Conservation (phyloP, 2,113 vertebrate genomes). For the Aegypius monachus region DNA sequence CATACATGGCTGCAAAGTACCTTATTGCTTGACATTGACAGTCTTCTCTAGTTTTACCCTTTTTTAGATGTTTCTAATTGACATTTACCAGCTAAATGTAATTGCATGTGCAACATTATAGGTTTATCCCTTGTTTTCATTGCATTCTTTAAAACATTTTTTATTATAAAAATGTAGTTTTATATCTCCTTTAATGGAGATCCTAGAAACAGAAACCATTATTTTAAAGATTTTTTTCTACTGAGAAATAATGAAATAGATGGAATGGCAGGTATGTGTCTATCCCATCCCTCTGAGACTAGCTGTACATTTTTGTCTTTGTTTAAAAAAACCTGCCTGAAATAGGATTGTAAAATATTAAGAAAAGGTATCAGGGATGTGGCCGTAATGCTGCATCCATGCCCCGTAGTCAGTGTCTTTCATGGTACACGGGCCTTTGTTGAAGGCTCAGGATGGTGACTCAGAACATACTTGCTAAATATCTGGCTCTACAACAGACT, state of each 20-base stretch:
- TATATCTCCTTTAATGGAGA: not conserved
- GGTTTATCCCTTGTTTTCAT: not conserved
- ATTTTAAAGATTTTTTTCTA: not conserved
- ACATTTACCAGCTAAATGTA: not conserved
- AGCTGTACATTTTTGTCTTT: not conserved
- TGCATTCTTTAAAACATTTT: not conserved
- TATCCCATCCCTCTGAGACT: not conserved
- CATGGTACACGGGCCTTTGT: not conserved
- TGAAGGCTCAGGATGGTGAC: not conserved
- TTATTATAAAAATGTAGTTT: not conserved
- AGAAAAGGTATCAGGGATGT: not conserved
- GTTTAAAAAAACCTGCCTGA: not conserved
- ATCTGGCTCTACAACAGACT: not conserved
- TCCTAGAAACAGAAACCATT: not conserved
- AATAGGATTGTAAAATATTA: not conserved
- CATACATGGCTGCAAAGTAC: not conserved
- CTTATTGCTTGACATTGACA: not conserved
- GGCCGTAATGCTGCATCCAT: not conserved
- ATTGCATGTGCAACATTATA: not conserved
- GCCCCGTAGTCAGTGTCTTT: fast-evolving
- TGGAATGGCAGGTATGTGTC: not conserved
- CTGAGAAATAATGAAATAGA: not conserved
- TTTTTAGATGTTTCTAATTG: not conserved
- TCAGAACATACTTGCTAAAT: not conserved
- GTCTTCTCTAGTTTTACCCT: not conserved